phyloP scores from a whole-genome alignment of 2,113 vertebrate species.

The Cygnus atratus region DNA sequence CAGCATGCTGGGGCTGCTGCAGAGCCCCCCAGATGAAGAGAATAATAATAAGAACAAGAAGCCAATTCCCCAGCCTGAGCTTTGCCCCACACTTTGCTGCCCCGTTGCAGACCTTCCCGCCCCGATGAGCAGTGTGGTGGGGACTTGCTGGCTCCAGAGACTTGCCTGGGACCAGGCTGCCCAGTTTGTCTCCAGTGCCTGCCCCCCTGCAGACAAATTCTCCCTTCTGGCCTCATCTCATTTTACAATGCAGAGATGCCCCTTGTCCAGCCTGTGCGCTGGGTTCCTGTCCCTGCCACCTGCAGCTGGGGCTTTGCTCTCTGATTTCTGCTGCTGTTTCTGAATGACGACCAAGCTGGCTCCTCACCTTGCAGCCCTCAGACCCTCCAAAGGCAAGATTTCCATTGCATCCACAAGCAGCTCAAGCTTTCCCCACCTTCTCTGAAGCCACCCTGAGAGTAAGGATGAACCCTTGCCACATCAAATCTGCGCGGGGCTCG shows the following conservation, averaged over 20 bases:
- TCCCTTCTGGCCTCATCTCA: neutral
- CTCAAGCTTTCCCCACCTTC: neutral
- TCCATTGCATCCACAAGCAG: neutral
- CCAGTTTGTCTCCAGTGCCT: neutral
- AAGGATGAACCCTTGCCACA: neutral
- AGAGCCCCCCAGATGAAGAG: neutral
- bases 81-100: neutral
- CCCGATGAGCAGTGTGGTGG: neutral
- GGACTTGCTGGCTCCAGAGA: neutral
- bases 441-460: accelerated
- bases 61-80: neutral
- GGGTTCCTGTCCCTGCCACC: neutral
- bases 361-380: neutral
- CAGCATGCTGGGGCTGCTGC: neutral
- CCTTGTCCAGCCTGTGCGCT: accelerated
- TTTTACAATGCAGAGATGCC: neutral
- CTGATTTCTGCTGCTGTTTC: neutral
- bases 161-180: neutral
- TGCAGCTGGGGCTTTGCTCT: neutral
- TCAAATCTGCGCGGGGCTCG: accelerated
- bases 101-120: neutral
- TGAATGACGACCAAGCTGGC: neutral
- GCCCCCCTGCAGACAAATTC: neutral
- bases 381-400: neutral
- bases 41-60: neutral